A percentile compares a stretch with the other conserved stretches of the same genome.
Conservation (phyloP, 53 echinoderm and acorn worm genomes). For the Temnopleurus reevesii region DNA sequence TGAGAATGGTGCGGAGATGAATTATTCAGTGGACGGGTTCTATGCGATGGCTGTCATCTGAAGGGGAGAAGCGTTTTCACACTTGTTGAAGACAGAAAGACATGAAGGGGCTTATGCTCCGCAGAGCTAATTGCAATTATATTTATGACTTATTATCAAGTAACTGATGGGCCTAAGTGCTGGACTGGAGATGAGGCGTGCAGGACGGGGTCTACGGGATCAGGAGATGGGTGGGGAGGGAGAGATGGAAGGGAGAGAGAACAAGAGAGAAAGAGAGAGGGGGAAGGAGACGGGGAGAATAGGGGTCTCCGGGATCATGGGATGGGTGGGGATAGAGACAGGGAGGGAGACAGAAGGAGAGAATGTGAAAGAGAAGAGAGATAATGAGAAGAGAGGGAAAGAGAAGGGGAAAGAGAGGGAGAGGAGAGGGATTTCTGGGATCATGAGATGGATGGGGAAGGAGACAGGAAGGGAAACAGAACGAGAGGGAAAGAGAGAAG, state of each 20-base stretch:
- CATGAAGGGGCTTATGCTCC: conserved; percentile 46
- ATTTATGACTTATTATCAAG: conserved; percentile 54
- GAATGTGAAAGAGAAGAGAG: background rate
- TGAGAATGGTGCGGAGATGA: background rate
- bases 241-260: background rate
- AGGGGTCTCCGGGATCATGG: background rate
- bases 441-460: background rate
- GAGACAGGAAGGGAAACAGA: background rate
- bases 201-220: background rate
- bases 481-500: background rate
- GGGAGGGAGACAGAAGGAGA: background rate
- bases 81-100: conserved; percentile 51
- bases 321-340: background rate
- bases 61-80: conserved; percentile 52
- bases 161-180: conserved; percentile 39
- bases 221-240: background rate
- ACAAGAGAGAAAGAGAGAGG: background rate
- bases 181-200: conserved; percentile 23
- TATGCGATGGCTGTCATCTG: conserved; percentile 35
- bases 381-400: background rate
- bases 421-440: background rate
- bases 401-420: background rate
- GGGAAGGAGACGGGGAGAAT: background rate
- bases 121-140: conserved; percentile 56
- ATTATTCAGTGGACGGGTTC: conserved; percentile 36